Evolutionary conservation across 1,140 invertebrate genomes (phyloP).

Genomic region (Rhyzopertha dominica): DNA sequence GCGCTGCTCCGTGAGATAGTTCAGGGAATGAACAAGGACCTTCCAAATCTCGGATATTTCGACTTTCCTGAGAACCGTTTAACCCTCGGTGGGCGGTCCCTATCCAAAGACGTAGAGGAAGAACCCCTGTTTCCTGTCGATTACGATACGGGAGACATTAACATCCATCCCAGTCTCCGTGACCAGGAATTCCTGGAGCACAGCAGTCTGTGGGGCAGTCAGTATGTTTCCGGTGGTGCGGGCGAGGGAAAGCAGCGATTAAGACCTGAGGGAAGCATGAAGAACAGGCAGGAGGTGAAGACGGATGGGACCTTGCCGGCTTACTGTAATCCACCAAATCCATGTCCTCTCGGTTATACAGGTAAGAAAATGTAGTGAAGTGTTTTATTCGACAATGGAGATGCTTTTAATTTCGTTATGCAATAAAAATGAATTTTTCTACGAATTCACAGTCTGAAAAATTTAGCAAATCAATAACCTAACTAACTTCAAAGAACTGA

Average conservation of each 20-base stretch:
- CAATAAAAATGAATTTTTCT: too few relatives aligned
- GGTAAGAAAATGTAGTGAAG: constrained; percentile 50
- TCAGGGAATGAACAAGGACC: constrained; percentile 21
- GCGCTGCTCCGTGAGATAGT: constrained; percentile 22
- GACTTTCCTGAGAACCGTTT: constrained; percentile 21
- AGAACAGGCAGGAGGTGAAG: constrained; percentile 74
- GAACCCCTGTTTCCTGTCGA: constrained; percentile 34
- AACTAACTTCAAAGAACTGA: too few relatives aligned
- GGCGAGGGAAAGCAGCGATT: constrained; percentile 69
- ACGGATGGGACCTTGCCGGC: constrained; percentile 89
- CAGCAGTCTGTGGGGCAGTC: constrained; percentile 78
- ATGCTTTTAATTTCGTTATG: too few relatives aligned
- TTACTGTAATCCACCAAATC: constrained; percentile 98
- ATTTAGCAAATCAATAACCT: too few relatives aligned
- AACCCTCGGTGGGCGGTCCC: constrained; percentile 24
- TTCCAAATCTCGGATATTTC: constrained; percentile 19
- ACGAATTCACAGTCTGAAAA: too few relatives aligned
- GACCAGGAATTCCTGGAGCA: constrained; percentile 90
- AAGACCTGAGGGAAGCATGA: constrained; percentile 50
- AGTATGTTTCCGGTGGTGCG: constrained; percentile 71
- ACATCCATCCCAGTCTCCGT: constrained; percentile 68
- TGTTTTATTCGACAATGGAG: too few relatives aligned
- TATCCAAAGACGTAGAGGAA: constrained; percentile 27
- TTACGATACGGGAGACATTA: constrained; percentile 47
- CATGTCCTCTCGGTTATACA: constrained; percentile 87